Base-by-base conservation (phyloP, 2,888 invertebrate species). In the Mayetiola destructor region DNA sequence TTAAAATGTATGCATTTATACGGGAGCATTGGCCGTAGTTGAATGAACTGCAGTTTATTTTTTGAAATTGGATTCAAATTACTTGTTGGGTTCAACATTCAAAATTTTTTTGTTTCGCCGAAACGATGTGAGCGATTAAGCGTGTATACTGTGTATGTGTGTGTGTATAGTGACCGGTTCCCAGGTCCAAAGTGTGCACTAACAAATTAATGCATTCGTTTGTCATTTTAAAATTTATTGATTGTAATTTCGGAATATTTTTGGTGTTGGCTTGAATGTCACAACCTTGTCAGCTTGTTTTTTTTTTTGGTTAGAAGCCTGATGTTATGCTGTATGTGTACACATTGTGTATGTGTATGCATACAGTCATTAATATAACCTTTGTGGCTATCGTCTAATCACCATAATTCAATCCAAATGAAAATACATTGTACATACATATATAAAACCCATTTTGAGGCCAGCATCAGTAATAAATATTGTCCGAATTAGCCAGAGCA, bases 391-490 rank as follows among this genome's bases (percentile, higher is more conserved):
- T 48, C 48, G 29, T 16, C 48, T 48, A 48, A 48, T 48, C 48
- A 48, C 48, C 48, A 48, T 48, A 48, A 27, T 48, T 48, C 48
- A 48, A 48, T 23, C 27, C 39, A 2, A 36, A 36, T 16, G 5
- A 12, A 36, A 36, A 12, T 12, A 36, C 16, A 39, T 3, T 18
- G 10, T 10, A 39, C 39, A 42, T 42, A 21, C 42, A 23, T 48
- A 27, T 48, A 23, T 27, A 48, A n/a, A n/a, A n/a, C n/a, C n/a
- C n/a, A n/a, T n/a, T n/a, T n/a, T n/a, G n/a, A n/a, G n/a, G n/a
- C 48, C 48, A 48, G 48, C 48, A 48, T 48, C 48, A 27, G 48
- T 27, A 48, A 48, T 48, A 48, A 48, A 48, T n/a, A n/a, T 48
- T 48, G 48, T 48, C 48, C 48, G 23, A 23, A 10, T 23, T 16